Base-by-base conservation (phyloP, 2,797 vertebrate species). In the Rhinatrema bivittatum region DNA sequence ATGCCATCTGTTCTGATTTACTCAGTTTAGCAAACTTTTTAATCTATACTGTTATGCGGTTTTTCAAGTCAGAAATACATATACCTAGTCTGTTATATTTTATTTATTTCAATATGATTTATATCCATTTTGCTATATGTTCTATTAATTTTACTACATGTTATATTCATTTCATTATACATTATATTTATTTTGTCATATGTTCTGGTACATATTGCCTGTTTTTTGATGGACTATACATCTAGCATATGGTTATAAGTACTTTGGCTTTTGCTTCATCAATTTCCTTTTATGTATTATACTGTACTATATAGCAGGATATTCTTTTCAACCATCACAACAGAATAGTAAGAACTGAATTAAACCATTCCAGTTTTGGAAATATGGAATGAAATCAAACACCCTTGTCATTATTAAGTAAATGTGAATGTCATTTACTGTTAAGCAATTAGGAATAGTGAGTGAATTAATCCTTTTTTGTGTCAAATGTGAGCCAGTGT, bases 41-140 rank as follows among this genome's bases (percentile, higher is more conserved):
- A 71, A 76, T 70, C 51, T 57, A 57, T 63, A 60, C 18, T 31
- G 27, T 55, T 34, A 30, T 39, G 43, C 56, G 25, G 14, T 59
- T 58, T 74, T 56, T 65, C 48, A 56, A 48, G 52, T 70, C 38
- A 19, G 33, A 51, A 55, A 36, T 51, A n/a, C n/a, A 42, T 34
- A 31, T 54, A 56, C 56, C 46, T 30, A 46, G 42, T 56, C 49
- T 33, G 33, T 32, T 65, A 56, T 22, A 40, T 60, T 62, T 68
- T 78, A 55, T 65, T 70, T 67, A 64, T 70, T 65, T 57, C 57
- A 29, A 17, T 57, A 45, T 44, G 50, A 70, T 42, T 49, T 58
- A 36, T 57, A 58, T 46, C 35, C 61, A 32, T 60, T 74, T 63
- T 46, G 20, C 22, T 59, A 9, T 15, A 39, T 26, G 38, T 39